phyloP scores from a whole-genome alignment of 1,140 invertebrate species.

The Drosophila nebulosa region DNA sequence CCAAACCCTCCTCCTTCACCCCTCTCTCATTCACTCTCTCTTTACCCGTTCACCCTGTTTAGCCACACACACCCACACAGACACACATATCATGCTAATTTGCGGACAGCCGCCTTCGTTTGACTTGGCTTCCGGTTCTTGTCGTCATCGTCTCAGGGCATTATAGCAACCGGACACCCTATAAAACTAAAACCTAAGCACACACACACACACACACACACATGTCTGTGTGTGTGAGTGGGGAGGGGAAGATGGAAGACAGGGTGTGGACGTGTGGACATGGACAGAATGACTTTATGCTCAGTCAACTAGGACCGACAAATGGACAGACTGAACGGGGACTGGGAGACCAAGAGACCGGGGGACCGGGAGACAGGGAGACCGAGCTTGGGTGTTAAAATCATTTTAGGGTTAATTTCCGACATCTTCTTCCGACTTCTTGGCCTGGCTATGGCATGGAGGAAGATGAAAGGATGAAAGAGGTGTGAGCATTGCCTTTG shows the following conservation, averaged over 20 bases:
- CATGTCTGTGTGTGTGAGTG: too few relatives aligned
- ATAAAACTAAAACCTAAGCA: constrained; percentile 56
- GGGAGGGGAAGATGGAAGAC: too few relatives aligned
- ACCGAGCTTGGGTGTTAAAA: constrained; percentile 51
- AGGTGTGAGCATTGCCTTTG: not conserved
- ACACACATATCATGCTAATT: constrained; percentile 66
- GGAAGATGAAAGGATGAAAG: not conserved
- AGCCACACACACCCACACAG: constrained; percentile 8
- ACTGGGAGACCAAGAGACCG: constrained; percentile 21
- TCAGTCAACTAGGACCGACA: constrained; percentile 28
- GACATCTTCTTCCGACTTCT: constrained; percentile 52
- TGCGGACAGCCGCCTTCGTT: constrained; percentile 76
- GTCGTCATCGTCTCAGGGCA: constrained; percentile 19
- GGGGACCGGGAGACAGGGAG: constrained; percentile 38
- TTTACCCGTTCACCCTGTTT: not conserved
- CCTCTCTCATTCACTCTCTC: not conserved
- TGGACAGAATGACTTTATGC: constrained; percentile 48
- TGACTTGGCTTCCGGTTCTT: constrained; percentile 71
- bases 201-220: constrained; percentile 21
- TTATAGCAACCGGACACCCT: constrained; percentile 68
- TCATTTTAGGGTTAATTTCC: constrained; percentile 71
- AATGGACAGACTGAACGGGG: not conserved
- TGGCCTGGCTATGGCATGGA: constrained; percentile 6
- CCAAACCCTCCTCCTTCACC: not conserved
- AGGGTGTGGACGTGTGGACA: not conserved